phyloP scores from a whole-genome alignment of 2,888 invertebrate genomes.

The Meloe dianella region DNA sequence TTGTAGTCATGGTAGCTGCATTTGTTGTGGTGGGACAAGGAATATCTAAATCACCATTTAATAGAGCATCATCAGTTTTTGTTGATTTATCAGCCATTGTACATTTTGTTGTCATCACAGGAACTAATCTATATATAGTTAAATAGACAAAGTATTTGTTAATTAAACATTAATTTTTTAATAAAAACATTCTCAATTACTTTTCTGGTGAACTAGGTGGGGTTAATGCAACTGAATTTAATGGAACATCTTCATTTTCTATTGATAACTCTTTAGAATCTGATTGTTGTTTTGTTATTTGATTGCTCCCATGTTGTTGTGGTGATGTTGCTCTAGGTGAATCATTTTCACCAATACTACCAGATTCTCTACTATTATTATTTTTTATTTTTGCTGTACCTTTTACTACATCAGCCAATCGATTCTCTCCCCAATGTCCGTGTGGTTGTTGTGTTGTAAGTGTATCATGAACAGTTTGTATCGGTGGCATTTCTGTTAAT shows the following conservation, averaged over 20 bases:
- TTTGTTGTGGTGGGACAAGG: conserved; percentile 59
- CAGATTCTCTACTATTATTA: conserved; percentile 52
- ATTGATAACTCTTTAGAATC: conserved; percentile 50
- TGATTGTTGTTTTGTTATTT: conserved; percentile 31
- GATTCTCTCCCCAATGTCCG: conserved; percentile 65
- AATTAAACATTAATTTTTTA: neutral
- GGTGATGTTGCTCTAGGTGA: conserved; percentile 55
- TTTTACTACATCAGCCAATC: conserved; percentile 81
- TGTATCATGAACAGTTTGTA: conserved; percentile 43
- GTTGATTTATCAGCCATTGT: conserved; percentile 73
- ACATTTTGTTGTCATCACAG: conserved; percentile 56
- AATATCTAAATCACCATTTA: conserved; percentile 50
- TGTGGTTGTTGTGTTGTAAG: conserved; percentile 30
- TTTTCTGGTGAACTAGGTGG: conserved; percentile 69
- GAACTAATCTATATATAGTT: conserved; percentile 53
- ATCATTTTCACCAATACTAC: conserved; percentile 50
- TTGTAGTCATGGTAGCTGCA: conserved; percentile 65
- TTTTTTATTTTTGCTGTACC: conserved; percentile 70
- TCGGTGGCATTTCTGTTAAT: conserved; percentile 42
- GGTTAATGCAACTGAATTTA: conserved; percentile 62
- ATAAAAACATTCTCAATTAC: conserved; percentile 55
- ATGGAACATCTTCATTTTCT: conserved; percentile 52
- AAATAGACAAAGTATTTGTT: neutral
- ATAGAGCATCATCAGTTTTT: conserved; percentile 66
- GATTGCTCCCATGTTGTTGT: conserved; percentile 44